These are phyloP conservation scores for Brachionus sp. DNA, from an alignment of 1,140 invertebrate genomes.

Conservation along the genomic window DNA sequence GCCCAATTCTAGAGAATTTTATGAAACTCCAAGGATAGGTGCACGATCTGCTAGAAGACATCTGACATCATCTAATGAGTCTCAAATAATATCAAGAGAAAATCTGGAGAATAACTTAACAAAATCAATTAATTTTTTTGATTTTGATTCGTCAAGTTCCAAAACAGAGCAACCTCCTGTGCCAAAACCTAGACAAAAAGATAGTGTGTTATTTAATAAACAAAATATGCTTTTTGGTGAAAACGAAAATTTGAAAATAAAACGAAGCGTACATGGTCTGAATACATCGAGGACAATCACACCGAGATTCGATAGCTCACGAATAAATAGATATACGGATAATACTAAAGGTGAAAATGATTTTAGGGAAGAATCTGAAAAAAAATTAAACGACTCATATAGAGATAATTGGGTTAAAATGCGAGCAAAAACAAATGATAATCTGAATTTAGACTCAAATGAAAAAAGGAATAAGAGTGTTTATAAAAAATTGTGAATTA, in stretches of 20 bases:
- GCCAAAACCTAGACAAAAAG: slow-evolving; percentile 14
- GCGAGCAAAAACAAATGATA: not conserved
- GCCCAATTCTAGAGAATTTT: slow-evolving; percentile 14
- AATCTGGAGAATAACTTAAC: slow-evolving; percentile 8
- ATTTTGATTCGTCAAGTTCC: not conserved
- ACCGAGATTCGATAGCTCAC: not conserved
- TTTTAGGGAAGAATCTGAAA: not conserved
- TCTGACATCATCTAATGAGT: not conserved
- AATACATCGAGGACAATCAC: not conserved
- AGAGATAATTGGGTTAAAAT: not conserved
- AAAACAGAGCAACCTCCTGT: not conserved
- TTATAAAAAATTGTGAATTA: not conserved
- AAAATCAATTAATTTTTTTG: slow-evolving; percentile 19
- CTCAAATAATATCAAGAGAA: not conserved
- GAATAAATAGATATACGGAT: not conserved
- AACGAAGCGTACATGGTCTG: not conserved
- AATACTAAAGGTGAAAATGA: not conserved
- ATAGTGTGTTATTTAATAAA: not conserved
- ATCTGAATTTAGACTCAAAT: not conserved
- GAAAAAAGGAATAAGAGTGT: not conserved
- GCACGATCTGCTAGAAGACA: not conserved
- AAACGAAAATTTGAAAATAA: not conserved
- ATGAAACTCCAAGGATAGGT: not conserved
- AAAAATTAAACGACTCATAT: not conserved
- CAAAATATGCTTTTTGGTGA: not conserved